These are phyloP conservation scores for Borostomias antarcticus DNA, from an alignment of 2,797 vertebrate genomes.

Conservation along the genomic window DNA sequence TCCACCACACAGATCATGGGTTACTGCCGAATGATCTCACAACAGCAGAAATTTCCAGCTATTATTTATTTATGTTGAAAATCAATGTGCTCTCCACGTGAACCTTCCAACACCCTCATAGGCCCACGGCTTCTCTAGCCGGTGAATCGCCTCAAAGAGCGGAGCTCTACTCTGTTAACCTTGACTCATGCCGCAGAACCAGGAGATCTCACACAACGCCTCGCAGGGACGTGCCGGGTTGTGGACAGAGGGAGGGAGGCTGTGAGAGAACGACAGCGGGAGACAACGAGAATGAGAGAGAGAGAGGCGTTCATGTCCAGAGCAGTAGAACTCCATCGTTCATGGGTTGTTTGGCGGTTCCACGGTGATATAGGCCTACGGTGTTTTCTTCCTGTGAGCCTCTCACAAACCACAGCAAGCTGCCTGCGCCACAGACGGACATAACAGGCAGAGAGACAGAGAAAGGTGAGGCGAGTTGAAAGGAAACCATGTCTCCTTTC, in stretches of 20 bases:
- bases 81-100: slow-evolving; percentile 12
- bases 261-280: too few relatives aligned
- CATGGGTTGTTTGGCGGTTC: slow-evolving; percentile 12
- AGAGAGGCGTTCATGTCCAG: background rate
- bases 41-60: background rate
- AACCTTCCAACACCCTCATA: slow-evolving; percentile 9
- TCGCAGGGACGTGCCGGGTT: background rate
- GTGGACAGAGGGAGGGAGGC: too few relatives aligned
- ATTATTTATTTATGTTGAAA: slow-evolving; percentile 22
- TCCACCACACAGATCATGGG: too few relatives aligned
- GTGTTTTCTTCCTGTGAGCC: background rate
- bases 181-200: background rate
- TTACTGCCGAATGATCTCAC: too few relatives aligned
- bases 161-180: background rate
- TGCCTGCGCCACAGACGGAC: background rate
- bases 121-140: background rate
- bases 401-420: slow-evolving; percentile 3
- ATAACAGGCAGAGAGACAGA: background rate
- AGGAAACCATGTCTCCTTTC: background rate
- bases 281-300: too few relatives aligned
- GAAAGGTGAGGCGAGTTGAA: background rate
- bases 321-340: background rate
- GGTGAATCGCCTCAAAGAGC: background rate
- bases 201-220: background rate
- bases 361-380: too few relatives aligned